A percentile compares a stretch with the other conserved stretches of the same genome.
These are phyloP conservation scores for Anabacerthia variegaticeps DNA, from an alignment of 2,797 vertebrate species.

Conservation along the genomic window DNA sequence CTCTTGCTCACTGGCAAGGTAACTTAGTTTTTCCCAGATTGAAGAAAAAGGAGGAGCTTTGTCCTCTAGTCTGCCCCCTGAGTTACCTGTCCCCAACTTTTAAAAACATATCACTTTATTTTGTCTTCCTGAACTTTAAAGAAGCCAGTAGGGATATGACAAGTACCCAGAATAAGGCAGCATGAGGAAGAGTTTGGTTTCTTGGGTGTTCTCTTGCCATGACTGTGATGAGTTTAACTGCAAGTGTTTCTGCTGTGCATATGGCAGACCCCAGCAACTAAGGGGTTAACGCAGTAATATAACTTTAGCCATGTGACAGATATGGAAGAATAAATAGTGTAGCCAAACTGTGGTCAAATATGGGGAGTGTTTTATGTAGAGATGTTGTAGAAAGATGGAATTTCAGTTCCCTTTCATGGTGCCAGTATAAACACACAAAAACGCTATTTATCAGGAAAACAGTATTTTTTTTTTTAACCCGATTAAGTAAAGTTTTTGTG, in stretches of 20 bases:
- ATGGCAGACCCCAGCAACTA: neutral
- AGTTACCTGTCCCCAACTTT: neutral
- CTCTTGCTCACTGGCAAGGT: neutral
- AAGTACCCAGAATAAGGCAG: neutral
- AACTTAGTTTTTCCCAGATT: neutral
- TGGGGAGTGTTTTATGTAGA: conserved; percentile 3
- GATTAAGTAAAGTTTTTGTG: neutral
- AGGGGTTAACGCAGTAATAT: neutral
- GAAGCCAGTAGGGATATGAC: neutral
- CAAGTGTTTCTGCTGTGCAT: neutral
- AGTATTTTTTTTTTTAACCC: neutral
- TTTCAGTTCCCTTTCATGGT: conserved; percentile 6
- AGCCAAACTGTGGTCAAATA: conserved; percentile 5
- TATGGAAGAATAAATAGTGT: conserved; percentile 12
- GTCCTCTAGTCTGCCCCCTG: neutral
- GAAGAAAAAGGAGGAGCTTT: neutral
- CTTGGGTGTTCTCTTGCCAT: neutral
- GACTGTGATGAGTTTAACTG: neutral
- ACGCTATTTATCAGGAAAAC: neutral
- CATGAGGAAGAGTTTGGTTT: neutral
- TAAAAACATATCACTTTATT: neutral
- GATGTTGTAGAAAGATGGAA: conserved; percentile 18
- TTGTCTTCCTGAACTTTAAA: neutral
- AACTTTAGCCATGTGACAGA: neutral
- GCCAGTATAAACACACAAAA: conserved; percentile 38